phyloP scores from a whole-genome alignment of 2,113 vertebrate genomes.

The Xiphophorus maculatus region DNA sequence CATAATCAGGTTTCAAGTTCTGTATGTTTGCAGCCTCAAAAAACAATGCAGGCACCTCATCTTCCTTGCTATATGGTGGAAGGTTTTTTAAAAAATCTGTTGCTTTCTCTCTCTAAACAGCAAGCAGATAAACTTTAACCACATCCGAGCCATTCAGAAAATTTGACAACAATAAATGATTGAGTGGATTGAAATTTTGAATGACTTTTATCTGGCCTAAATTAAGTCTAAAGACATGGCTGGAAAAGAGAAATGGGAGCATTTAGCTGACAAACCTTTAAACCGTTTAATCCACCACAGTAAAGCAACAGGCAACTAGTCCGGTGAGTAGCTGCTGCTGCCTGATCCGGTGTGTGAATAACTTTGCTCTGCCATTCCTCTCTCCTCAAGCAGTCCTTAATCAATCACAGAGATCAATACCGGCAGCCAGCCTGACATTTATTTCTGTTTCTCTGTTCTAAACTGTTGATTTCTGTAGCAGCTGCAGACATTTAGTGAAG shows the following conservation, averaged over 20 bases:
- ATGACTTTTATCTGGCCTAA: neutral
- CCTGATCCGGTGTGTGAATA: conserved; percentile 45
- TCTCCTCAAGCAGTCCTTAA: conserved; percentile 47
- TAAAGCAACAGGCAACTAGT: conserved; percentile 1
- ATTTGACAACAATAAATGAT: neutral
- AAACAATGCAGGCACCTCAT: too few relatives aligned
- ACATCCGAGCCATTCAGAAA: neutral
- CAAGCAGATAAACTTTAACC: neutral
- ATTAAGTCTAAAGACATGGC: neutral
- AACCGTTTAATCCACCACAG: conserved; percentile 43
- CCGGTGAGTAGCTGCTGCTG: conserved; percentile 36
- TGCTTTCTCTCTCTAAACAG: neutral
- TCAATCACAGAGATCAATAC: conserved; percentile 55
- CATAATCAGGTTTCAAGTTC: too few relatives aligned
- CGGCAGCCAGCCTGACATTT: conserved; percentile 45
- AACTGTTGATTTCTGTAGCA: conserved; percentile 37
- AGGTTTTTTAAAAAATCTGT: too few relatives aligned
- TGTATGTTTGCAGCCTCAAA: too few relatives aligned
- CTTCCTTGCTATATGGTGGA: too few relatives aligned
- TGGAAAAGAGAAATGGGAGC: neutral
- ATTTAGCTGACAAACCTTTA: conserved; percentile 33
- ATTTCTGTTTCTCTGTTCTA: conserved; percentile 36
- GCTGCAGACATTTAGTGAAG: conserved; percentile 25
- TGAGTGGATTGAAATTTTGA: neutral
- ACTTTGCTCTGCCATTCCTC: conserved; percentile 34